Evolutionary conservation across 2,888 invertebrate species (phyloP), one percentile per base, ranked within the genome.

Genomic region (Phengaris arion): DNA sequence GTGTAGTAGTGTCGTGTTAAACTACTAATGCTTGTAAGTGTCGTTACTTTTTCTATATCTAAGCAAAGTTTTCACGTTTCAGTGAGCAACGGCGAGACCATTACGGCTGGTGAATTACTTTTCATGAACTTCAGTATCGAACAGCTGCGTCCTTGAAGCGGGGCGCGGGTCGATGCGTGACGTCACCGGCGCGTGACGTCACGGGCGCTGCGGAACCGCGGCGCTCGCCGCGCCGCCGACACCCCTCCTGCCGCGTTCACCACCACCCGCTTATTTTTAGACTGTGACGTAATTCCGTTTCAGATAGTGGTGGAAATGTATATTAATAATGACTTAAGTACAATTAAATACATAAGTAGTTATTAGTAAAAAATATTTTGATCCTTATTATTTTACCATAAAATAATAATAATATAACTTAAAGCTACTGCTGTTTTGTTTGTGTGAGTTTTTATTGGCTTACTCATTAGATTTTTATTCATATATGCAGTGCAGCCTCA

Each of bases 141-240:
- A 83, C 81, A 81, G 82, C 84, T 89, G 90, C 91, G 92, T 87
- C 93, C 93, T 93, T 93, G 93, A 92, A 87, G 77, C 82, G 82
- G 85, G 83, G 85, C 86, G 86, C 88, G 85, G 87, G 85, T 93
- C 93, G 93, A 93, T 93, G 86, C 76, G 85, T 92, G 92, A 92
- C 93, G 93, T 92, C 85, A 88, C 81, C 78, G 78, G 80, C 81
- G 78, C 77, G 87, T 89, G 90, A 92, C 93, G 92, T 93, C 92
- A 93, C 88, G 83, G 87, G 89, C 86, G 85, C 77, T 86, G 85
- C 85, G 81, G 85, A 83, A 87, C 86, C 87, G 86, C 87, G 86
- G 88, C 85, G 86, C 87, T 83, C 88, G 83, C 82, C 78, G 78
- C 81, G 75, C 68, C 82, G 82, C 80, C 84, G 57, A 80, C 86